phyloP scores from a whole-genome alignment of 2,113 vertebrate species.

The Cricetomys ansorgei region DNA sequence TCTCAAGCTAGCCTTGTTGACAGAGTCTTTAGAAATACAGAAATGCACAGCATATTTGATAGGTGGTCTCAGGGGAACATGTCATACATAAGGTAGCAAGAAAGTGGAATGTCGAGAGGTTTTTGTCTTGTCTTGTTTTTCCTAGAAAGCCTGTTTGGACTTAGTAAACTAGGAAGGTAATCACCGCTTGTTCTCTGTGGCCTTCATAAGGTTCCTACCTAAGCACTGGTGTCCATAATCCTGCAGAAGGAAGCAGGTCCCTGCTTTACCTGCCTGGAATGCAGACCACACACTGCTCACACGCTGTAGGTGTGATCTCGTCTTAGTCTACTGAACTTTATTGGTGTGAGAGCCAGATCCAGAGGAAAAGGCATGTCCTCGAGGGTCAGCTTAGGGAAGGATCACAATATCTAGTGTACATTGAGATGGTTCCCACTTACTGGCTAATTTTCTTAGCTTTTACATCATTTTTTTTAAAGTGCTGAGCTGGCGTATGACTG shows the following conservation, averaged over 20 bases:
- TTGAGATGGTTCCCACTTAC: background rate
- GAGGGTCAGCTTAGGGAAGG: background rate
- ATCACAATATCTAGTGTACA: background rate
- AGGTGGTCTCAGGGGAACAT: background rate
- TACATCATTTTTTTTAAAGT: background rate
- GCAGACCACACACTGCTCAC: background rate
- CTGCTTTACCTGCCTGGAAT: background rate
- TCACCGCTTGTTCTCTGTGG: background rate
- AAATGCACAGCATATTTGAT: constrained; percentile 4
- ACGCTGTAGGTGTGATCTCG: too few species aligned
- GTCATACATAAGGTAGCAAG: constrained; percentile 14
- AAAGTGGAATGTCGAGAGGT: constrained; percentile 31
- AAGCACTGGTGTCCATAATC: background rate
- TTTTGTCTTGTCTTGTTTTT: background rate
- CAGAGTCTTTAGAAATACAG: background rate
- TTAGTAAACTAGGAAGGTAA: constrained; percentile 43
- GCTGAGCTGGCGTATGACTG: background rate
- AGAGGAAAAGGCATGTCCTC: background rate
- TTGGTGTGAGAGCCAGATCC: background rate
- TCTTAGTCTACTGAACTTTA: background rate
- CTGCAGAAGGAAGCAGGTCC: background rate
- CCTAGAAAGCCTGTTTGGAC: background rate
- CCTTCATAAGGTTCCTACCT: background rate
- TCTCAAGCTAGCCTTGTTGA: background rate
- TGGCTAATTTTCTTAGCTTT: constrained; percentile 8